These are phyloP conservation scores for Hypotaenidia philippensis DNA, from an alignment of 2,797 vertebrate genomes.

Conservation along the genomic window DNA sequence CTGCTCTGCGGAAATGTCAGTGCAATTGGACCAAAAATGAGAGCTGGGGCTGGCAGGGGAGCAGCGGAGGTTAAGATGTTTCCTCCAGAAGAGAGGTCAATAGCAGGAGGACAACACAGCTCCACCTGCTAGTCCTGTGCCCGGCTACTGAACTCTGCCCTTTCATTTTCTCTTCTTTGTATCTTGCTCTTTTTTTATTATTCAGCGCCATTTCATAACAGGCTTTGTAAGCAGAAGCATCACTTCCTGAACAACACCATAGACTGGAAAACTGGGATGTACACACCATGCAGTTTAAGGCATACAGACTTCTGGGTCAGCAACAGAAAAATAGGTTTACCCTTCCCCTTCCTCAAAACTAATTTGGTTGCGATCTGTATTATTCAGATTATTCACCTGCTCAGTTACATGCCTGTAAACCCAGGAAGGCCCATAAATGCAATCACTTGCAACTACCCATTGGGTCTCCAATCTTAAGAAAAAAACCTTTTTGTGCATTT, in stretches of 20 bases:
- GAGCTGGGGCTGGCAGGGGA: not conserved
- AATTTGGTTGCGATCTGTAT: not conserved
- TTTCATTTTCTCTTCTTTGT: not conserved
- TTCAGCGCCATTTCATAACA: not conserved
- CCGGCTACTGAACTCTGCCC: not conserved
- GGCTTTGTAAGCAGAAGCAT: not conserved
- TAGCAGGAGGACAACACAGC: not conserved
- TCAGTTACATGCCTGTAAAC: not conserved
- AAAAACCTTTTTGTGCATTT: not conserved
- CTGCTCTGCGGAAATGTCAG: not conserved
- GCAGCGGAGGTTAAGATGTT: not conserved
- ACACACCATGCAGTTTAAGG: not conserved
- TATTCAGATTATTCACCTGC: not conserved
- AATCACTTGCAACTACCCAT: not conserved
- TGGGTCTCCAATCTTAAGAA: not conserved
- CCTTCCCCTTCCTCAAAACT: not conserved
- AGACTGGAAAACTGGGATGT: not conserved
- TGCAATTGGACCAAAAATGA: not conserved
- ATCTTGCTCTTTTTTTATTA: not conserved
- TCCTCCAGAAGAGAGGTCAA: not conserved
- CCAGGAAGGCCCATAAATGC: not conserved
- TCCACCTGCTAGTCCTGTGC: not conserved
- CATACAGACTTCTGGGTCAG: not conserved
- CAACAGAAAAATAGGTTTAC: not conserved
- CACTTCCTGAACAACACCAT: not conserved